These are phyloP conservation scores for Hippasteria phrygiana DNA, from an alignment of 53 echinoderm and acorn worm genomes.

Conservation along the genomic window DNA sequence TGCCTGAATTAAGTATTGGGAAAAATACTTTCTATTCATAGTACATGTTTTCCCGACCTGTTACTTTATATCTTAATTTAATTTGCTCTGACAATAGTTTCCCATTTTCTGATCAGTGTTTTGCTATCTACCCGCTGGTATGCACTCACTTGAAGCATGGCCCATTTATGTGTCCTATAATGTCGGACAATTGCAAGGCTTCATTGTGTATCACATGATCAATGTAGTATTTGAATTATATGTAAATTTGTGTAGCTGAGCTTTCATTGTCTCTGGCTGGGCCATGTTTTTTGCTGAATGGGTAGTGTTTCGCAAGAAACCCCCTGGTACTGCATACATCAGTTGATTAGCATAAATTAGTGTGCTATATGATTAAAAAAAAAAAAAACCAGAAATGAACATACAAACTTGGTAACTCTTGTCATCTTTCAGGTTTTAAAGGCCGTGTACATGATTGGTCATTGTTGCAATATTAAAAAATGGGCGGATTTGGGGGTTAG, in stretches of 20 bases:
- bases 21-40: too few species aligned
- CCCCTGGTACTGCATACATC: background rate
- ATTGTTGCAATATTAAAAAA: too few species aligned
- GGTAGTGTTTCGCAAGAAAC: background rate
- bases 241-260: constrained; percentile 6
- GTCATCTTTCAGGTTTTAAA: too few species aligned
- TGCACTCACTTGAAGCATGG: background rate
- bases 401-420: background rate
- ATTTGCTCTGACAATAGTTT: too few species aligned
- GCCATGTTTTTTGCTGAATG: background rate
- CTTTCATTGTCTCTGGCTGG: constrained; percentile 22
- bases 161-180: background rate
- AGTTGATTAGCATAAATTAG: constrained; percentile 40
- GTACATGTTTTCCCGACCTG: too few species aligned
- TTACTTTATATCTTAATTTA: too few species aligned
- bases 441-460: too few species aligned
- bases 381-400: background rate
- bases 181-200: constrained; percentile 4
- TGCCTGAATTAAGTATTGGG: too few species aligned
- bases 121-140: background rate
- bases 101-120: background rate
- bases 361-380: constrained; percentile 28
- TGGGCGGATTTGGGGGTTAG: too few species aligned
- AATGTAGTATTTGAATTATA: constrained; percentile 28
- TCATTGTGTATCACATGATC: constrained; percentile 17